Evolutionary conservation across 2,113 vertebrate genomes (phyloP), one percentile per base, ranked within the genome.

Genomic region (Glaucomys volans): DNA sequence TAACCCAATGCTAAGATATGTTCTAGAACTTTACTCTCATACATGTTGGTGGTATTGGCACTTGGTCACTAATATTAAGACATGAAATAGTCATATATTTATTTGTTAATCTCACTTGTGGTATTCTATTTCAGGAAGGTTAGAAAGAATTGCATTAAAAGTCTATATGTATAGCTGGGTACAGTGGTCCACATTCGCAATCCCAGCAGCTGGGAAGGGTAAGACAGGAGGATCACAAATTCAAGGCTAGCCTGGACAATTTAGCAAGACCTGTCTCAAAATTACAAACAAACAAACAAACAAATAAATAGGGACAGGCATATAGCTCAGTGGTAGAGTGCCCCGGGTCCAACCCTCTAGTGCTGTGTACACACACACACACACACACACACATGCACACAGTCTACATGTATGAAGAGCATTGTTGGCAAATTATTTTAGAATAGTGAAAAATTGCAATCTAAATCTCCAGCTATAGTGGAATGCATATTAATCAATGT

Each of bases 21-120:
- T 92, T 94, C 59, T 62, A 94, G 40, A 96, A 84, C 35, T 85
- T 85, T 57, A 74, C 44, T 72, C 7, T 75, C 62, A 67, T 57
- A 50, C 37, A 79, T 89, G 47, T 88, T 95, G 26, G 32, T 95
- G 47, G 37, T 75, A 81, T 74, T 95, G 44, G 82, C 50, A 82
- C 0, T 54, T 94, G n/a, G 14, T 84, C 28, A 67, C 18, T 87
- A 66, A 62, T 87, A 5, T 80, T 16, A 95, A 82, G 85, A 95
- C 77, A 79, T 42, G 72, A 77, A 64, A 59, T 57, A 69, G 7
- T 88, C 87, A 50, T 62, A 57, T 69, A 40, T 88, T 92, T 44
- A 74, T 28, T 32, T 95, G 62, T 40, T 84, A 74, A 85, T 82
- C 57, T 66, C 42, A 62, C 35, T 64, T 83, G 22, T 91, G 28